Evolutionary conservation across 2,113 vertebrate genomes (phyloP), one percentile per base, ranked within the genome.

Genomic region (Saimiri boliviensis): DNA sequence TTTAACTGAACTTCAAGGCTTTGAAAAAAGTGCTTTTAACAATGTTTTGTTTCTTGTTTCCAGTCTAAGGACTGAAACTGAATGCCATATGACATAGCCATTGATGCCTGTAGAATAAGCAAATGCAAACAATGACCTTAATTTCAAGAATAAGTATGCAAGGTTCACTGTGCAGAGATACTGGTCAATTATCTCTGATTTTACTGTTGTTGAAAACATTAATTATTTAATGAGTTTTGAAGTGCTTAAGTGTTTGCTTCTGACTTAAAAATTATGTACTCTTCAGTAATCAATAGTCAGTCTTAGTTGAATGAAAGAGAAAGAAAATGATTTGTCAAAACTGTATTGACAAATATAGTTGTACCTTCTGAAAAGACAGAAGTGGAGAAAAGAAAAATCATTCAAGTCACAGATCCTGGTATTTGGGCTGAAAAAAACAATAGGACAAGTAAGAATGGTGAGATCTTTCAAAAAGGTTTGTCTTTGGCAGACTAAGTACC

Each of bases 161-260:
- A 27, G 74, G 74, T 86, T 96, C 60, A 35, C 54, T 35, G 66
- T 91, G 73, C 8, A 94, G 73, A 92, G 56, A 94, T 96, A 87
- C 35, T 85, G n/a, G 37, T 10, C 95, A 97, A 96, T 97, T 97
- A 97, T 54, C n/a, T 97, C 37, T 92, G 70, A 95, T 95, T 98
- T 96, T 82, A 94, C 86, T 95, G 70, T 79, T 68, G 42, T 74
- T 96, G 90, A 94, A 97, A 97, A 21, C 70, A n/a, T 96, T 95
- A 97, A 94, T 98, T 96, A 80, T 96, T 97, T 85, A 96, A 95
- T 68, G 60, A 96, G 32, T 88, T 88, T 97, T 97, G 52, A 94
- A 97, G 83, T 96, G 45, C 47, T 89, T 32, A 97, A 93, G 83
- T 94, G 37, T 90, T 95, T 97, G 63, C 47, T 86, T 95, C 76